Base-by-base conservation (phyloP, 92 coral and sea anemone genomes). In the Palythoa heliodiscus region DNA sequence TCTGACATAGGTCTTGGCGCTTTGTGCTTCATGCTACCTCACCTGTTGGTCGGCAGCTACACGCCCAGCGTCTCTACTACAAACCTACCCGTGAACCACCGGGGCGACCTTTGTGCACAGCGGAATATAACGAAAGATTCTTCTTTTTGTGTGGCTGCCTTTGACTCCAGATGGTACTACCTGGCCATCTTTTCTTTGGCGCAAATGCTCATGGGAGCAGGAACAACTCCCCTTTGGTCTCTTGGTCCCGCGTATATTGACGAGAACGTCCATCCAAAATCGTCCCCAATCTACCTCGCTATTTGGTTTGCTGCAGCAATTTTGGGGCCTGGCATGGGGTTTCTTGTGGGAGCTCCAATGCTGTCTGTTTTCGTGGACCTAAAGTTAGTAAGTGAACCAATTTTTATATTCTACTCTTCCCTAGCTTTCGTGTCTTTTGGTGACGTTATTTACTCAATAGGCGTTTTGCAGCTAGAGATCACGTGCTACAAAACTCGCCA, bases 201-300 rank as follows among this genome's bases (percentile, higher is more conserved):
- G 2, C 97, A 91, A 85, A 60, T 92, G 78, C 82, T 91, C 52
- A 91, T 92, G 78, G 98, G 97, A 35, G 95, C 88, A 2, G 98
- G 98, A 4, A 86, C 98, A 14, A 89, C 95, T 24, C 92, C 98
- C 16, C 90, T 95, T 70, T 93, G 75, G 86, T 86, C 90, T 29
- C 90, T 95, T 37, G 97, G 94, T 60, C 95, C 97, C 11, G 94
- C 98, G 54, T 95, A 88, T 47, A 84, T 95, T 50, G 98, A 95
- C 73, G 98, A 95, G 78, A 95, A 95, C 64, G 95, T 95, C 6
- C 92, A 87, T 76, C 97, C 98, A 11, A 93, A 95, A 88, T 92
- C 95, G 77, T 87, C 93, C 15, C 95, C 97, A 72, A 83, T 92
- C 69, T 95, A 92, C 70, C 83, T 93, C 3, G 92, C 89, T 9